A percentile compares a stretch with the other conserved stretches of the same genome.
Conservation (phyloP, 37 sponge, comb jelly and placozoan genomes). For the Bolinopsis microptera region DNA sequence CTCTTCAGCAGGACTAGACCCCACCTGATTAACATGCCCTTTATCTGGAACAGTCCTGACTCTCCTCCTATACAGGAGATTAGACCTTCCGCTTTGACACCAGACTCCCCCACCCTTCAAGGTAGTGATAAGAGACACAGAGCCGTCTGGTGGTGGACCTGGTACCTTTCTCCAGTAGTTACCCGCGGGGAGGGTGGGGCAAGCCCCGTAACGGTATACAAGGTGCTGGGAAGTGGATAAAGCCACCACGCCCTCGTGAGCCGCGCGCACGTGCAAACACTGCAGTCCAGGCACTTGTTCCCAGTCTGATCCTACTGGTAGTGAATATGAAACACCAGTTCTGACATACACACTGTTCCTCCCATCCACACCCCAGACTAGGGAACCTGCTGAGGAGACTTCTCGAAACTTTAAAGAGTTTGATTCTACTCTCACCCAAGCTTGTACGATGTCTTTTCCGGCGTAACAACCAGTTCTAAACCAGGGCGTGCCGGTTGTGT, state of each 20-base stretch:
- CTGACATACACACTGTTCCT: slow-evolving; percentile 76
- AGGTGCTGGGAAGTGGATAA: background rate
- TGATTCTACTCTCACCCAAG: slow-evolving; percentile 77
- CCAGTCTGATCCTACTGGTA: slow-evolving; percentile 84
- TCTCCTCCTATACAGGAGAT: background rate
- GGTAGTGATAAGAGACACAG: background rate
- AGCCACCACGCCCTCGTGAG: background rate
- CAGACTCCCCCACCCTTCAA: background rate
- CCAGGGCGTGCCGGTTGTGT: slow-evolving; percentile 72
- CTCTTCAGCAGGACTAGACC: background rate
- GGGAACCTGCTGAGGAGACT: slow-evolving; percentile 65
- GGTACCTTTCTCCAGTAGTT: slow-evolving; percentile 81
- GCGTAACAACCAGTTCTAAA: slow-evolving; percentile 81
- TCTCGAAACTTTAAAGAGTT: slow-evolving; percentile 52
- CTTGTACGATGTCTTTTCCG: slow-evolving; percentile 75
- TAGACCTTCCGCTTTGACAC: background rate
- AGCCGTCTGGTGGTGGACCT: slow-evolving; percentile 67
- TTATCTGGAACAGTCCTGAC: background rate
- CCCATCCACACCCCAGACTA: slow-evolving; percentile 84
- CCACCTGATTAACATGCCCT: background rate
- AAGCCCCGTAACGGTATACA: slow-evolving; percentile 72
- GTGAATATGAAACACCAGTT: slow-evolving; percentile 73
- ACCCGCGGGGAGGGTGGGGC: slow-evolving; percentile 74
- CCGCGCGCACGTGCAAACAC: slow-evolving; percentile 57
- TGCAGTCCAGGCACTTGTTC: slow-evolving; percentile 72